Evolutionary conservation across 2,797 vertebrate genomes (phyloP).

Genomic region (Pantherophis vulpinus): DNA sequence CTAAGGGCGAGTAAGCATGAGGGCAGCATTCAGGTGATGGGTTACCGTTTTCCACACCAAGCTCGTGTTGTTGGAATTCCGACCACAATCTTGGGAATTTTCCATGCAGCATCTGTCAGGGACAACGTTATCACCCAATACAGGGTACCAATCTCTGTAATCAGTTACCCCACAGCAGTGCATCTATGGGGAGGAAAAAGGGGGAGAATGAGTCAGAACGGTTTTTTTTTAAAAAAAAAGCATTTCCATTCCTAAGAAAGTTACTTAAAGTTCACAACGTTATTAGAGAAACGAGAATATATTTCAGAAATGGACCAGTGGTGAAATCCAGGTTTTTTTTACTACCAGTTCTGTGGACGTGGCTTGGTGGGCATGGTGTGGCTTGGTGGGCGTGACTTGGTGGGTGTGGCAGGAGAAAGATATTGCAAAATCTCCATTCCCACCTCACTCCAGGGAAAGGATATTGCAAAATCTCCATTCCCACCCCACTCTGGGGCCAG

Average conservation of each 20-base stretch:
- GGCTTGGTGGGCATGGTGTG: too few relatives aligned
- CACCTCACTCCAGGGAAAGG: too few relatives aligned
- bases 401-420: too few relatives aligned
- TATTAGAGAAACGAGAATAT: too few relatives aligned
- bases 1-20: not conserved
- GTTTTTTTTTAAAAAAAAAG: not conserved
- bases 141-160: constrained; percentile 90
- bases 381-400: too few relatives aligned
- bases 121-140: constrained; percentile 88
- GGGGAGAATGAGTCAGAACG: constrained; percentile 2
- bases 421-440: too few relatives aligned
- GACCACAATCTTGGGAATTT: constrained; percentile 93
- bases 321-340: too few relatives aligned
- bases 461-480: too few relatives aligned
- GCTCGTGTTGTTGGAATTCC: constrained; percentile 81
- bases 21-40: not conserved
- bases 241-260: not conserved
- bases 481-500: too few relatives aligned
- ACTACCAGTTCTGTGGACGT: too few relatives aligned
- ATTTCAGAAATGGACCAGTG: not conserved
- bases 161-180: constrained; percentile 94
- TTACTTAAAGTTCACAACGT: not conserved
- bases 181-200: constrained; percentile 78
- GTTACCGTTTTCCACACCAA: constrained; percentile 86
- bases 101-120: constrained; percentile 96